Base-by-base conservation (phyloP, 2,888 invertebrate genomes). In the Girardia tigrina region DNA sequence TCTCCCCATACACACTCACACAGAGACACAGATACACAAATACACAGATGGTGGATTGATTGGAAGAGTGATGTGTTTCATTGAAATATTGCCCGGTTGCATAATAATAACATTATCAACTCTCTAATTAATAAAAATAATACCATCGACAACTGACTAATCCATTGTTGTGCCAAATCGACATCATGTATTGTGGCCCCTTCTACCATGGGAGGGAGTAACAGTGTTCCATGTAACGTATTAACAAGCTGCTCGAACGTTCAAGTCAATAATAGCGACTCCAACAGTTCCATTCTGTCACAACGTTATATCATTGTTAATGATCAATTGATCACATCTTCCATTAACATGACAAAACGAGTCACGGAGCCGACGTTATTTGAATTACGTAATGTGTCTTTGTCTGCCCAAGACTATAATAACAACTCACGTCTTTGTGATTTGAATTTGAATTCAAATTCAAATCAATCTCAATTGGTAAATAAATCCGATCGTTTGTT, bases 191-290 rank as follows among this genome's bases (percentile, higher is more conserved):
- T 56, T 56, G 20, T 56, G 56, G 56, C 23, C 56, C 56, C 56
- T 56, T 56, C 56, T 56, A 23, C 56, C 56, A 56, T 56, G 56
- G 56, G 56, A 56, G 56, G 56, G 56, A 56, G 56, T 56, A 56
- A n/a, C 56, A 56, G 56, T 56, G 56, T 56, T 56, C 56, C 56
- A 56, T 56, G 56, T 56, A 56, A 56, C n/a, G 56, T 56, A 56
- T 56, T 56, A 56, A 56, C 56, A n/a, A 56, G 56, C 56, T 56
- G 56, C 23, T 56, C 56, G 20, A 56, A 56, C n/a, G 56, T 56
- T 23, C 56, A 56, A 20, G 56, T 56, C 56, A 56, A 56, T 23
- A 56, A 56, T 56, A 56, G 56, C 56, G 56, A 56, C 56, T 56
- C 56, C 4, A 56, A 56, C n/a, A 56, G 56, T 56, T 56, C 56